Evolutionary conservation across 2,797 vertebrate genomes (phyloP).

Genomic region (Scyliorhinus canicula): DNA sequence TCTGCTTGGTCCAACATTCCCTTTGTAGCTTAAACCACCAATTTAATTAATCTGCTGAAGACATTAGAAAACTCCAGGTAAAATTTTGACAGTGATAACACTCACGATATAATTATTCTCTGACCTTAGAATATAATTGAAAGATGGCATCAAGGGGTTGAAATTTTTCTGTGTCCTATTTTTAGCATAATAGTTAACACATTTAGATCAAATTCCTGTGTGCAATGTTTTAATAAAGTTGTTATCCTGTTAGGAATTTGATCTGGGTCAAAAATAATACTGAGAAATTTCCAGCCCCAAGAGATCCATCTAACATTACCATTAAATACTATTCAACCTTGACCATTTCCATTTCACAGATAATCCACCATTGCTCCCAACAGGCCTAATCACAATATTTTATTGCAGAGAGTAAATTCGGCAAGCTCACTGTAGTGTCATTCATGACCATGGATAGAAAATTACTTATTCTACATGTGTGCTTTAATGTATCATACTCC

Average conservation of each 20-base stretch:
- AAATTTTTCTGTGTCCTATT: background rate
- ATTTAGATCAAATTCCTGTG: background rate
- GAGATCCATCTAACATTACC: background rate
- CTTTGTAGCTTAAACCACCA: constrained; percentile 14
- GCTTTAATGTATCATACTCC: background rate
- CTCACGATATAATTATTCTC: background rate
- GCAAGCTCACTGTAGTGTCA: background rate
- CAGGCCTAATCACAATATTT: constrained; percentile 9
- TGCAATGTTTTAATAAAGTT: background rate
- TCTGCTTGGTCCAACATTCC: background rate
- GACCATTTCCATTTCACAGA: constrained; percentile 32
- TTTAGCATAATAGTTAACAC: background rate
- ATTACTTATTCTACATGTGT: background rate
- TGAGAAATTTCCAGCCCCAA: background rate
- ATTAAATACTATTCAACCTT: constrained; percentile 22
- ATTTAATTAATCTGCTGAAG: background rate
- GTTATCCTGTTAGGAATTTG: background rate
- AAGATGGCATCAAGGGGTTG: background rate
- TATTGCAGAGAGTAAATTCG: background rate
- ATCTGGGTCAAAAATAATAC: constrained; percentile 4
- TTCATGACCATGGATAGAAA: background rate
- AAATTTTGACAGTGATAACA: background rate
- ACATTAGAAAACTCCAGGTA: background rate
- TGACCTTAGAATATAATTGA: background rate
- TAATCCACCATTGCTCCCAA: constrained; percentile 8